Conservation (phyloP, 2,113 vertebrate genomes). For the Campylorhamphus procurvoides region DNA sequence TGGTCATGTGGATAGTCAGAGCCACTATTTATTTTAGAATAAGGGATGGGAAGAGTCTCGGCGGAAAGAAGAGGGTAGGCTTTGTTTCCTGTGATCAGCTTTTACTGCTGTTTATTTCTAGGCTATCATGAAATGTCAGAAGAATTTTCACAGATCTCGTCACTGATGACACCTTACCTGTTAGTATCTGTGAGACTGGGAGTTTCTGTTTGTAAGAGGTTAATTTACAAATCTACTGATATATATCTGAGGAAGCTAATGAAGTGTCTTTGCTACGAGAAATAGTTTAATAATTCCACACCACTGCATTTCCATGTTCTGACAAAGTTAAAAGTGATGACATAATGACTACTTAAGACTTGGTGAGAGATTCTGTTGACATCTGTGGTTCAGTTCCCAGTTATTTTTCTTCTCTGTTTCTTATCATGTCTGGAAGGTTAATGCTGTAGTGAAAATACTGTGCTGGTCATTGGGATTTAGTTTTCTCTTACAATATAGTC, state of each 20-base stretch:
- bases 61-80: neutral
- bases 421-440: neutral
- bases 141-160: neutral
- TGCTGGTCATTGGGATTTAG: neutral
- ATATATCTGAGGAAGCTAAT: neutral
- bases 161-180: neutral
- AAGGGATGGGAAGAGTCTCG: neutral
- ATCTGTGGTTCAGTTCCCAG: neutral
- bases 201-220: neutral
- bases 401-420: neutral
- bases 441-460: neutral
- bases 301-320: neutral
- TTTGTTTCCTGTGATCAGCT: neutral
- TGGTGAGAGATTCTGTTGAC: neutral
- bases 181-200: neutral
- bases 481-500: neutral
- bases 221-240: neutral
- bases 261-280: neutral
- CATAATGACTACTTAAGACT: neutral
- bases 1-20: neutral
- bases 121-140: neutral
- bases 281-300: neutral
- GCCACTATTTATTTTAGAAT: neutral
- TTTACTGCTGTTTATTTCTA: neutral
- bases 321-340: neutral